These are phyloP conservation scores for Anas acuta DNA, from an alignment of 2,797 vertebrate genomes.

Conservation along the genomic window DNA sequence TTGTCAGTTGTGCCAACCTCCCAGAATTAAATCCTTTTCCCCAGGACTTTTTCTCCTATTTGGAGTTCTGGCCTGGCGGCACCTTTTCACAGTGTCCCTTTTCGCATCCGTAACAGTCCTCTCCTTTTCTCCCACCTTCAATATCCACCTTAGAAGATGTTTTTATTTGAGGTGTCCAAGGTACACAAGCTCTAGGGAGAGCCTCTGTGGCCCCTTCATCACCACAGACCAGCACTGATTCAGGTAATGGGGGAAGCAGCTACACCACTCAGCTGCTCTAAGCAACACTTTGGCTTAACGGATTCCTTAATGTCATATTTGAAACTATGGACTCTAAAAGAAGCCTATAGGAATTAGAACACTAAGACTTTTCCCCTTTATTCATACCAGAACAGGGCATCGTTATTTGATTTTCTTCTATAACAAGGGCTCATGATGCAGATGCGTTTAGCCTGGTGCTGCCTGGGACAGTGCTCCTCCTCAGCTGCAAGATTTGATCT, in stretches of 20 bases:
- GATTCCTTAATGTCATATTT: not conserved
- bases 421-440: not conserved
- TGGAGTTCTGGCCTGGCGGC: conserved; percentile 22
- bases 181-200: not conserved
- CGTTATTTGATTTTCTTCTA: not conserved
- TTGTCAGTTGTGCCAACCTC: conserved; percentile 7
- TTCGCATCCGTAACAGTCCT: not conserved
- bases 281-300: not conserved
- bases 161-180: not conserved
- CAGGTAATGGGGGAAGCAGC: not conserved
- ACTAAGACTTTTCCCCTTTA: not conserved
- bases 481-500: not conserved
- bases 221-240: not conserved
- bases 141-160: not conserved
- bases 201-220: fast-evolving
- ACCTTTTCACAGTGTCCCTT: conserved; percentile 19
- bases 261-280: too few relatives aligned
- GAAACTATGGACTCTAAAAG: not conserved
- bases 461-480: not conserved
- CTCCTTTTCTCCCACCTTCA: not conserved
- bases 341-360: not conserved
- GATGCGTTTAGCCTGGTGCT: not conserved
- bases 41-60: conserved; percentile 44
- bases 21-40: conserved; percentile 35
- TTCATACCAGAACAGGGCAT: not conserved